Conservation (phyloP, 2,888 invertebrate genomes). For the Micoletzkya japonica region DNA sequence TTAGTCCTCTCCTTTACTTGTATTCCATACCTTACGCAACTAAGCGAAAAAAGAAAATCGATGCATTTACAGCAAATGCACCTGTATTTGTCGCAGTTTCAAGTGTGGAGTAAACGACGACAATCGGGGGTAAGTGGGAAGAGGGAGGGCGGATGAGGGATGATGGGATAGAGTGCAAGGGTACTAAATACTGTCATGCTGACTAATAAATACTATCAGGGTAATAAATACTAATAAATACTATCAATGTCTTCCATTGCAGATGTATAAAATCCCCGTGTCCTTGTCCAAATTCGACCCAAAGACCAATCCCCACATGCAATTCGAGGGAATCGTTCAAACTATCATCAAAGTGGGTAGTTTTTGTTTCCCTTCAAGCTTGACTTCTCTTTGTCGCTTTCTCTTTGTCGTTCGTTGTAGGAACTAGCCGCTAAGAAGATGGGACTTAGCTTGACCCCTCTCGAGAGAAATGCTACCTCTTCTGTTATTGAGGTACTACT, state of each 20-base stretch:
- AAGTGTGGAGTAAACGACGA: background rate
- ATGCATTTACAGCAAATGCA: constrained; percentile 25
- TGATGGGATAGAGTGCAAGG: too few species aligned
- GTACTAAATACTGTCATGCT: too few species aligned
- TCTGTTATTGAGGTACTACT: constrained; percentile 13
- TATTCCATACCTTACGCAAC: background rate
- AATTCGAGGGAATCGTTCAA: background rate
- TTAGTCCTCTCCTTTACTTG: background rate
- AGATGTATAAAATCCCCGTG: background rate
- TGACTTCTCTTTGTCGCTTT: background rate
- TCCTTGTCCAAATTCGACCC: constrained; percentile 18
- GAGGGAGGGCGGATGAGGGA: too few species aligned
- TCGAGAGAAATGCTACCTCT: constrained; percentile 11
- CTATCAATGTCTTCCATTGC: too few species aligned
- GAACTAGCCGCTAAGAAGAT: background rate
- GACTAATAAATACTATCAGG: too few species aligned
- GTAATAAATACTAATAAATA: too few species aligned
- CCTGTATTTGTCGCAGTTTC: constrained; percentile 2
- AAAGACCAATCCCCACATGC: constrained; percentile 1
- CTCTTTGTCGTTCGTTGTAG: background rate
- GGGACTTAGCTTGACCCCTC: background rate
- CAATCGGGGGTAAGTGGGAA: background rate
- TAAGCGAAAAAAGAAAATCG: background rate
- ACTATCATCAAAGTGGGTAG: background rate
- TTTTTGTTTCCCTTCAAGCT: background rate